phyloP scores from a whole-genome alignment of 2,888 invertebrate species.

The Elaeidobius kamerunicus region DNA sequence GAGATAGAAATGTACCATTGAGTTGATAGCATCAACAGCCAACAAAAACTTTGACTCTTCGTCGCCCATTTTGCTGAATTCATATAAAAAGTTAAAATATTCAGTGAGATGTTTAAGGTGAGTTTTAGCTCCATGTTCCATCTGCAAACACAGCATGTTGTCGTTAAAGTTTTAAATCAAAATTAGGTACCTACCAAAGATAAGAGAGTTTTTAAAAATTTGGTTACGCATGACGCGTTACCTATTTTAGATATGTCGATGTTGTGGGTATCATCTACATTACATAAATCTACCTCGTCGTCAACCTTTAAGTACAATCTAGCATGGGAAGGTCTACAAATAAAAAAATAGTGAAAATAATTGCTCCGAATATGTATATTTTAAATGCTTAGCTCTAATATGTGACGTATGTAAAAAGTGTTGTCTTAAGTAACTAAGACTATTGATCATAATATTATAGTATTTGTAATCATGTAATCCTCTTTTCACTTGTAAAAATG shows the following conservation, averaged over 20 bases:
- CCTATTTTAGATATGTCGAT: slow-evolving; percentile 59
- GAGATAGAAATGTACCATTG: slow-evolving; percentile 89
- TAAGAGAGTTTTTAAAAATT: slow-evolving; percentile 85
- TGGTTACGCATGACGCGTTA: slow-evolving; percentile 84
- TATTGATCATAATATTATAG: too few species aligned
- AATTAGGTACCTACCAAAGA: slow-evolving; percentile 62
- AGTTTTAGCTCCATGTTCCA: slow-evolving; percentile 85
- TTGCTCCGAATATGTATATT: too few species aligned
- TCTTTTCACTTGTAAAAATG: too few species aligned
- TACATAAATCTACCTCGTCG: slow-evolving; percentile 50
- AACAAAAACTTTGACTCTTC: slow-evolving; percentile 88
- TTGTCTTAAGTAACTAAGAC: too few species aligned
- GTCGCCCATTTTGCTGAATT: slow-evolving; percentile 94
- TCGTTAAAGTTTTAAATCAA: not conserved
- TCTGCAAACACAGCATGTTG: slow-evolving; percentile 40
- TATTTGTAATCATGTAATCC: too few species aligned
- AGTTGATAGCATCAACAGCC: slow-evolving; percentile 82
- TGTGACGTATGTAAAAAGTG: too few species aligned
- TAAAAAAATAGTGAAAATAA: slow-evolving; percentile 21
- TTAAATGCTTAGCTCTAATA: too few species aligned
- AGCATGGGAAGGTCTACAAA: slow-evolving; percentile 55
- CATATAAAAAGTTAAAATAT: slow-evolving; percentile 87
- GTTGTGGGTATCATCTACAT: slow-evolving; percentile 51
- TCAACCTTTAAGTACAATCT: slow-evolving; percentile 60
- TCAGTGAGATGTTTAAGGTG: slow-evolving; percentile 87